Conservation (phyloP, 2,113 vertebrate species). For the Daboia siamensis region DNA sequence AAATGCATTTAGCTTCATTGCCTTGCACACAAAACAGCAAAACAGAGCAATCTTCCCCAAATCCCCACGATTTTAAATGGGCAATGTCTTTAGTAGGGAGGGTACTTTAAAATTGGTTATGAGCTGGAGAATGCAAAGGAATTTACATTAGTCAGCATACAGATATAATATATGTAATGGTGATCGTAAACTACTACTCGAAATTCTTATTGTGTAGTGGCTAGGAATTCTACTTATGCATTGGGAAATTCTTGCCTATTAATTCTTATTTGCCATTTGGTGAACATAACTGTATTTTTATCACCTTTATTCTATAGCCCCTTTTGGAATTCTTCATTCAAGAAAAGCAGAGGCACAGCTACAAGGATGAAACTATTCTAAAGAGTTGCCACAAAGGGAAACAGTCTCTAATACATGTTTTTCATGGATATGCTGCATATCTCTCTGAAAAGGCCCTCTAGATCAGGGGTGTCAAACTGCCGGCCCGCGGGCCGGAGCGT, state of each 20-base stretch:
- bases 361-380: background rate
- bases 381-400: background rate
- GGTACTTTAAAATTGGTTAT: background rate
- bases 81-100: background rate
- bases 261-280: background rate
- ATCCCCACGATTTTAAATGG: background rate
- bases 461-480: no score
- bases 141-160: background rate
- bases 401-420: background rate
- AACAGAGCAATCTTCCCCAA: background rate
- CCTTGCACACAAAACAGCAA: background rate
- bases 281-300: background rate
- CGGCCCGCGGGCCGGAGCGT: no score
- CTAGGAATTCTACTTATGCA: background rate
- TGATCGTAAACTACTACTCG: background rate
- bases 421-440: background rate
- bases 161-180: background rate
- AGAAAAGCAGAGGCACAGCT: background rate
- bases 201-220: background rate
- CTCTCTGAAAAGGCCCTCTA: background rate
- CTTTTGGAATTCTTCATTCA: background rate
- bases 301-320: background rate
- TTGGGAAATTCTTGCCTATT: background rate
- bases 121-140: background rate
- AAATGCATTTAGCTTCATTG: slow-evolving; percentile 7